phyloP scores from a whole-genome alignment of 2,888 invertebrate genomes.

The Conomelus anceps region DNA sequence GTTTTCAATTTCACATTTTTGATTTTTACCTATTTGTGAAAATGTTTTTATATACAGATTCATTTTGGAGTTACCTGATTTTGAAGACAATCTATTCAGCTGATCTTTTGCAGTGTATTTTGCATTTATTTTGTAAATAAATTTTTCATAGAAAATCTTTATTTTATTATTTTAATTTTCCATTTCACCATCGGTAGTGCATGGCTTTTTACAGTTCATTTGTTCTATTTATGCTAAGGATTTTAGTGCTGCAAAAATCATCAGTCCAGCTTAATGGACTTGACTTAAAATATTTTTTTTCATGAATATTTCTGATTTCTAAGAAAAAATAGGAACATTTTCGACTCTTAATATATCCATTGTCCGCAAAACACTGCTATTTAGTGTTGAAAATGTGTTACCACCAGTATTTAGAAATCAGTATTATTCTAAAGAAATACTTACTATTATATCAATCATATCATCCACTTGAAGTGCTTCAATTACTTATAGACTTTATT shows the following conservation, averaged over 20 bases:
- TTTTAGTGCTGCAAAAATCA: not conserved
- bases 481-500: too few species aligned
- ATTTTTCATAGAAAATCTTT: not conserved
- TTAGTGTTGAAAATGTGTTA: not conserved
- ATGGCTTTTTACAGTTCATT: too few species aligned
- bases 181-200: not conserved
- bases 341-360: not conserved
- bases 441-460: too few species aligned
- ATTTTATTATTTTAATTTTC: not conserved
- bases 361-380: not conserved
- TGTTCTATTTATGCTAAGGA: too few species aligned
- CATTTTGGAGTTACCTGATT: not conserved
- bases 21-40: not conserved
- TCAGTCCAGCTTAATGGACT: not conserved
- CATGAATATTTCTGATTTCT: not conserved
- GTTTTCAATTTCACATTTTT: conserved; percentile 4
- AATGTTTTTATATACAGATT: not conserved
- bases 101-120: not conserved
- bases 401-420: not conserved
- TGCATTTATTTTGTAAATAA: not conserved
- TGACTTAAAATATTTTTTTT: not conserved
- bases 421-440: not conserved
- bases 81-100: not conserved
- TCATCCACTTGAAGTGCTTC: too few species aligned
- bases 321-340: not conserved